These are phyloP conservation scores for Poeciliopsis presidionis DNA, from an alignment of 2,797 vertebrate species.

Conservation along the genomic window DNA sequence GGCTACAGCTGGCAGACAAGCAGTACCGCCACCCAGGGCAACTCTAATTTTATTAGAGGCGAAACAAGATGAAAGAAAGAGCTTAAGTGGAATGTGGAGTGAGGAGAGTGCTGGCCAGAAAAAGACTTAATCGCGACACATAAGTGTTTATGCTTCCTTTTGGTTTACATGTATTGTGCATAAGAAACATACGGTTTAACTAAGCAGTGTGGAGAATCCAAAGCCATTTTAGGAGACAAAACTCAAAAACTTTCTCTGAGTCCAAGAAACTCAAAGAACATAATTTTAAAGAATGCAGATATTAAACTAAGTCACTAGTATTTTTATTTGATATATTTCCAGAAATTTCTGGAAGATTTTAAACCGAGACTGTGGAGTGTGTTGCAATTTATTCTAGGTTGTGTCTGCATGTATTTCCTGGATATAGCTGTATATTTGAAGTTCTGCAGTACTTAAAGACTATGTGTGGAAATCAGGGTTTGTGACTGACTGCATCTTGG, in stretches of 20 bases:
- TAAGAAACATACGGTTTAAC: background rate
- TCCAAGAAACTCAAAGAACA: background rate
- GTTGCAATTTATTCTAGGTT: background rate
- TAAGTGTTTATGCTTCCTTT: background rate
- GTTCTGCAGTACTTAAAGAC: background rate
- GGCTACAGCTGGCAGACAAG: conserved; percentile 34
- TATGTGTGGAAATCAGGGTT: background rate
- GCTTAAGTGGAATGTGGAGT: conserved; percentile 13
- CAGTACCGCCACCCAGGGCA: conserved; percentile 30
- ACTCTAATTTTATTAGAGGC: conserved; percentile 35
- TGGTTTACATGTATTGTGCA: background rate
- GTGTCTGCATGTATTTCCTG: background rate
- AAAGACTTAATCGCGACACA: background rate
- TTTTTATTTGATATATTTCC: background rate
- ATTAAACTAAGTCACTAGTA: no score
- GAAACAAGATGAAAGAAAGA: conserved; percentile 18
- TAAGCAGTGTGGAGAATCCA: background rate
- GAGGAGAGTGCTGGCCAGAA: background rate
- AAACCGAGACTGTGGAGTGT: background rate
- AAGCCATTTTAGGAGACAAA: background rate
- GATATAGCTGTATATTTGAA: background rate
- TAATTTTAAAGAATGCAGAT: background rate
- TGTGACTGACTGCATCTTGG: background rate
- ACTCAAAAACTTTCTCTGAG: background rate
- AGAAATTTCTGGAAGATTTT: background rate